Base-by-base conservation (phyloP, 2,113 vertebrate genomes). In the Oreochromis tanganicae region DNA sequence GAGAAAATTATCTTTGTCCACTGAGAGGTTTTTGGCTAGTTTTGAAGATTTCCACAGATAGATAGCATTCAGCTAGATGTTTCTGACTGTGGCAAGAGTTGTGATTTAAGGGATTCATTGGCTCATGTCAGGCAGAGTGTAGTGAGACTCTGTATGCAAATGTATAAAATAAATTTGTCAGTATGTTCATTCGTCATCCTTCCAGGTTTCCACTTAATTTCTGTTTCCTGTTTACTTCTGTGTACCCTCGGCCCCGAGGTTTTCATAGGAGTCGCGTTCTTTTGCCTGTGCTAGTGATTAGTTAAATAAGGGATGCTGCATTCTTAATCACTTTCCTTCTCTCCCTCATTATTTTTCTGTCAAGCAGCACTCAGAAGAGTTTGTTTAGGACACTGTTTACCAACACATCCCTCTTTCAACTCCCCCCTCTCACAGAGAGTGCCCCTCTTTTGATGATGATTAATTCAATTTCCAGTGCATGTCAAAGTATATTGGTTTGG, bases 341-440 rank as follows among this genome's bases (percentile, higher is more conserved):
- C 52, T 79, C 71, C 59, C 83, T 93, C 82, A 88, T 95, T 90
- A 93, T 94, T 85, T 91, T 83, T 82, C 84, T 82, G 90, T 86
- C 91, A 86, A 91, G 83, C 85, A 21, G 82, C 91, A 85, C 87
- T 93, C 83, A 83, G 89, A 80, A 43, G 85, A 85, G 78, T 92
- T 93, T 92, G 85, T 91, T 89, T 82, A 61, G 71, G 87, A 32
- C 11, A n/a, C 82, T 92, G 27, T 92, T 95, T 89, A 93, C 83
- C 27, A 89, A 92, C 82, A 56, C 82, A 57, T 80, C 75, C 89
- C 14, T 86, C 86, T 90, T 90, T 84, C 56, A 92, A 34, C 54
- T 32, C 29, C 57, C 63, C 71, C 43, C 38, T 82, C 34, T 84
- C 63, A 38, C 75, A 88, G 24, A 80, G 75, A 56, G 24, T 36